phyloP scores from a whole-genome alignment of 1,140 invertebrate species.

The Aphelenchoides besseyi region DNA sequence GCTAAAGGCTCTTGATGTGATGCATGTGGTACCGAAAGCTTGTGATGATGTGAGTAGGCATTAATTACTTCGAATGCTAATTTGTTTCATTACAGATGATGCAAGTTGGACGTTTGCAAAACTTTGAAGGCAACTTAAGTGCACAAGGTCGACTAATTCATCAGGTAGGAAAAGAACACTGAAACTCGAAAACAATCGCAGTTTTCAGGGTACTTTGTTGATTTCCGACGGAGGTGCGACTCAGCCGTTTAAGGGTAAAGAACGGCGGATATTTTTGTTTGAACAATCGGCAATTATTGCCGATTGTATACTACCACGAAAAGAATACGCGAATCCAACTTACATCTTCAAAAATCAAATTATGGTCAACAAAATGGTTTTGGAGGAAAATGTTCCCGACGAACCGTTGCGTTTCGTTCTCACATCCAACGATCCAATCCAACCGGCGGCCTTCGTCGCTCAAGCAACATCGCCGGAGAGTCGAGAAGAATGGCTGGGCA shows the following conservation, averaged over 20 bases:
- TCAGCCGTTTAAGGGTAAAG: slow-evolving; percentile 72
- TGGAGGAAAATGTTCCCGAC: slow-evolving; percentile 49
- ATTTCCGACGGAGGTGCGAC: slow-evolving; percentile 69
- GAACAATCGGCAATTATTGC: slow-evolving; percentile 73
- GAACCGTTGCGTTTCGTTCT: slow-evolving; percentile 59
- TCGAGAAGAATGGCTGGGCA: slow-evolving; percentile 57
- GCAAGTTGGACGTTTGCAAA: slow-evolving; percentile 91
- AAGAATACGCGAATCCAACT: slow-evolving; percentile 85
- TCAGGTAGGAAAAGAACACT: slow-evolving; percentile 66
- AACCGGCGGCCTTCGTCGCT: slow-evolving; percentile 51
- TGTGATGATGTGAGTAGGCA: slow-evolving; percentile 74
- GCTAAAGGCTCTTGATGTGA: slow-evolving; percentile 73
- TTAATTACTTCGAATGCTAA: not conserved
- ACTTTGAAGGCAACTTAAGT: slow-evolving; percentile 94
- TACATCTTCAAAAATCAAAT: slow-evolving; percentile 95
- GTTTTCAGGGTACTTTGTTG: slow-evolving; percentile 72
- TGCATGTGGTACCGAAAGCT: slow-evolving; percentile 86
- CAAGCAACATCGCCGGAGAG: slow-evolving; percentile 52
- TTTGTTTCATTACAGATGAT: slow-evolving; percentile 72
- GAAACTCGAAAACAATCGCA: slow-evolving; percentile 5
- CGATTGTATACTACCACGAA: slow-evolving; percentile 70
- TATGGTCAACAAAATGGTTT: slow-evolving; percentile 72
- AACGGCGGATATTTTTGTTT: slow-evolving; percentile 93
- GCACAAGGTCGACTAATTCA: slow-evolving; percentile 90
- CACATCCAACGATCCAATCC: slow-evolving; percentile 52